These are phyloP conservation scores for Sepiola atlantica DNA, from an alignment of 2,888 invertebrate genomes.

Conservation along the genomic window DNA sequence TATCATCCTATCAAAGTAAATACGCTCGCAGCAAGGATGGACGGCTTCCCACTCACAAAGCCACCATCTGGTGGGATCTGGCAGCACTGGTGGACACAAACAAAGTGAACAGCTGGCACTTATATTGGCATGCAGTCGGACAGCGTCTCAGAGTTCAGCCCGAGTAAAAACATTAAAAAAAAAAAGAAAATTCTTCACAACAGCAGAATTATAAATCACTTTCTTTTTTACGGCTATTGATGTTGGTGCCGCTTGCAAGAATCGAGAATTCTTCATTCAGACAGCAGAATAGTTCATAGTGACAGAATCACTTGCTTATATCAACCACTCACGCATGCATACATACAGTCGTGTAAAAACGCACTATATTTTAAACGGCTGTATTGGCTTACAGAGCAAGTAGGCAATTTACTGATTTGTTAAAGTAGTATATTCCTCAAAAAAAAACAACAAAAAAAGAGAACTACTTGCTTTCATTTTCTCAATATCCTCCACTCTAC, in stretches of 20 bases:
- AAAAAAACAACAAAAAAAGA: background rate
- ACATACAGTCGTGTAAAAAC: background rate
- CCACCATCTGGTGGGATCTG: slow-evolving; percentile 32
- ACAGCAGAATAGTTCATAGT: background rate
- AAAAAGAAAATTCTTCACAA: background rate
- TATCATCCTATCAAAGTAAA: background rate
- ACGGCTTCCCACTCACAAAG: background rate
- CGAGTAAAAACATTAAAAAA: background rate
- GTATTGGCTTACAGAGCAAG: background rate
- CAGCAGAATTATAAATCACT: background rate
- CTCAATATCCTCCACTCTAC: background rate
- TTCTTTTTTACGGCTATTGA: background rate
- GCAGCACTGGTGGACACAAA: background rate
- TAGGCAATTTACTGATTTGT: background rate
- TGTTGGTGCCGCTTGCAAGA: background rate
- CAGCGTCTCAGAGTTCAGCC: background rate
- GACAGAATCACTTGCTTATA: background rate
- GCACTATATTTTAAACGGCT: background rate
- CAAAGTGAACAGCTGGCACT: background rate
- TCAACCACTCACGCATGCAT: background rate
- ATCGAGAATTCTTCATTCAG: background rate
- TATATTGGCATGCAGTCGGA: background rate
- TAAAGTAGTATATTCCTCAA: background rate
- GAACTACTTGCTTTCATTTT: background rate
- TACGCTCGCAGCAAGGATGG: background rate